Evolutionary conservation across 2,113 vertebrate species (phyloP).

Genomic region (Oceanites oceanicus): DNA sequence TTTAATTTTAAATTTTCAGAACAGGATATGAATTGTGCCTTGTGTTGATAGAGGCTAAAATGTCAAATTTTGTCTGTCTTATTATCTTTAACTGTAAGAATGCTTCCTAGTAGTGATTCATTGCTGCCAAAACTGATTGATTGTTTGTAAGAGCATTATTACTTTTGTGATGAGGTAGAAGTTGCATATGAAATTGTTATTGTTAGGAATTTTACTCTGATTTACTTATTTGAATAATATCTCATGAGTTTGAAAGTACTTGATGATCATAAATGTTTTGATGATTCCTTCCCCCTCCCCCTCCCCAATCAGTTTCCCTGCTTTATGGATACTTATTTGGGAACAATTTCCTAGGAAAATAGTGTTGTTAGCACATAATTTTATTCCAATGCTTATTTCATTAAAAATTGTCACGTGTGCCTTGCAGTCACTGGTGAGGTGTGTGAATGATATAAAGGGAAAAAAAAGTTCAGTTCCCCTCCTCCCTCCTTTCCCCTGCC

Average conservation of each 20-base stretch:
- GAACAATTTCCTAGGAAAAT: background rate
- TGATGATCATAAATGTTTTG: background rate
- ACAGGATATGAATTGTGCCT: background rate
- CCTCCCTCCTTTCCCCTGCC: no score
- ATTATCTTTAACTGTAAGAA: background rate
- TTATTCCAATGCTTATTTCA: background rate
- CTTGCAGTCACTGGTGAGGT: background rate
- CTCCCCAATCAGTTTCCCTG: background rate
- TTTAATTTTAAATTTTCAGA: background rate
- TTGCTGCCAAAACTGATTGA: background rate
- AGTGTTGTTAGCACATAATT: background rate
- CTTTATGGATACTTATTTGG: background rate
- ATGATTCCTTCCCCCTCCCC: background rate
- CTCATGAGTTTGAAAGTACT: background rate
- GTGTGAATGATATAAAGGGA: background rate
- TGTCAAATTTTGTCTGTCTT: background rate
- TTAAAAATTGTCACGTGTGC: background rate
- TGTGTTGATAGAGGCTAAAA: background rate
- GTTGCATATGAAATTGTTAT: background rate
- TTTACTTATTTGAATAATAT: background rate
- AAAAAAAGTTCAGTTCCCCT: background rate
- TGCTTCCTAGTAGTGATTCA: background rate
- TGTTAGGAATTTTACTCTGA: background rate
- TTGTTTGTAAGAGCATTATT: background rate
- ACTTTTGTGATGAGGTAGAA: background rate